Evolutionary conservation across 37 sponge, comb jelly and placozoan species (phyloP).

Genomic region (Chondrilla cf. caribensis): DNA sequence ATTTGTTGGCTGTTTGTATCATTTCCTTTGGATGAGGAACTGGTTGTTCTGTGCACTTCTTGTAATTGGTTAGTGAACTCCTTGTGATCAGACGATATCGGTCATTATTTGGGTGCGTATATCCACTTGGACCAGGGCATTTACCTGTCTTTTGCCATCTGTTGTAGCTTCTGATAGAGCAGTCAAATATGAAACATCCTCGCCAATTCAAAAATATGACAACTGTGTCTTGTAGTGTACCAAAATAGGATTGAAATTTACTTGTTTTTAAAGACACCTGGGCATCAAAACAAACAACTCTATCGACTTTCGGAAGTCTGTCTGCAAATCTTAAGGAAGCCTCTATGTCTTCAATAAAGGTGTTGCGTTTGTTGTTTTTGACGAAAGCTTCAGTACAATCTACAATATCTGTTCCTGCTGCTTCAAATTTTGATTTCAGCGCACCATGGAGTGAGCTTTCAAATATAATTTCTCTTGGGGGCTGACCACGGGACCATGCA

Average conservation of each 20-base stretch:
- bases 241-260: neutral
- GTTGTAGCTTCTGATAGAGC: neutral
- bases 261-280: neutral
- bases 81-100: neutral
- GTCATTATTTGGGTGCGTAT: neutral
- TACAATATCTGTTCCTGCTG: neutral
- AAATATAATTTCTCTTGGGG: neutral
- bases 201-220: slow-evolving; percentile 6
- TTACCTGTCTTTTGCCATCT: neutral
- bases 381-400: neutral
- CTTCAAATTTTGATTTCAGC: neutral
- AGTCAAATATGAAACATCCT: slow-evolving; percentile 15
- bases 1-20: neutral
- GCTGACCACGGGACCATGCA: neutral
- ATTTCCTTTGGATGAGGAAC: neutral
- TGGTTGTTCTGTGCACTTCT: neutral
- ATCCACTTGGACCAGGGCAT: neutral
- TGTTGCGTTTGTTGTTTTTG: neutral
- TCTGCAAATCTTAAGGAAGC: neutral
- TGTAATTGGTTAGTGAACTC: neutral
- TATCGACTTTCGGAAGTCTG: neutral
- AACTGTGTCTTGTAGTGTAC: no score
- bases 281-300: neutral
- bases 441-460: neutral
- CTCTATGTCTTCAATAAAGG: neutral